A percentile compares a stretch with the other conserved stretches of the same genome.
Conservation (phyloP, 2,797 vertebrate genomes). For the Sternarchorhynchus goeldii region DNA sequence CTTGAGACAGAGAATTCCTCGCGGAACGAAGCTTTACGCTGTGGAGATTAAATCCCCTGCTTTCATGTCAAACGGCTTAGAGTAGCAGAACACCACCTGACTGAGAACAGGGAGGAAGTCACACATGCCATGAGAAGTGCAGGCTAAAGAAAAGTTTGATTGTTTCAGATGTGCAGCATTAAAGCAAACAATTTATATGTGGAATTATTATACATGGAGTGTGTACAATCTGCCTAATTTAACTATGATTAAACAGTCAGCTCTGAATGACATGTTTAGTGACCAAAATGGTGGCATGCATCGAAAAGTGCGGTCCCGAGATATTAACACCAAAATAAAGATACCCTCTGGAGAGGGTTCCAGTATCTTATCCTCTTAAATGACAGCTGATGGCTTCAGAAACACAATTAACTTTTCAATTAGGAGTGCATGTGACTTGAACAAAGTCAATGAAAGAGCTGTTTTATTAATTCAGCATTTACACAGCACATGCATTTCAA, state of each 20-base stretch:
- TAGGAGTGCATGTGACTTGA: conserved; percentile 83
- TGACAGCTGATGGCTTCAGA: conserved; percentile 96
- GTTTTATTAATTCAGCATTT: conserved; percentile 36
- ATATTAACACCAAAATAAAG: conserved; percentile 85
- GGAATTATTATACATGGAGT: conserved; percentile 81
- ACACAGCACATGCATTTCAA: conserved; percentile 37
- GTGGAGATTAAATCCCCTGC: conserved; percentile 2
- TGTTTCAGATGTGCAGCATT: conserved; percentile 86
- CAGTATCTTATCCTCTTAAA: conserved; percentile 86
- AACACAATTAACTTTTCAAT: conserved; percentile 99
- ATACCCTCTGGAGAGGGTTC: conserved; percentile 78
- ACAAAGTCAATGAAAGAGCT: conserved; percentile 59
- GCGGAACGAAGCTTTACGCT: conserved; percentile 17
- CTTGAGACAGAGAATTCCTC: conserved; percentile 7
- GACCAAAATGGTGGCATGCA: conserved; percentile 88
- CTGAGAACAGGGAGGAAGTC: conserved; percentile 60
- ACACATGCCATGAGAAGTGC: conserved; percentile 78
- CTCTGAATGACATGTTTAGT: conserved; percentile 89
- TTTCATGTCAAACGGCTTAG: conserved; percentile 25
- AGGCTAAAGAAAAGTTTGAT: conserved; percentile 93
- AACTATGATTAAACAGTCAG: conserved; percentile 97
- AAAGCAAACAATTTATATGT: conserved; percentile 86
- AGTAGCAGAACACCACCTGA: conserved; percentile 31
- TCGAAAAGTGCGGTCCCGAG: conserved; percentile 84
- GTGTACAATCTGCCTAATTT: conserved; percentile 92